Conservation (phyloP, 1,140 invertebrate genomes). For the Drosophila pachea region DNA sequence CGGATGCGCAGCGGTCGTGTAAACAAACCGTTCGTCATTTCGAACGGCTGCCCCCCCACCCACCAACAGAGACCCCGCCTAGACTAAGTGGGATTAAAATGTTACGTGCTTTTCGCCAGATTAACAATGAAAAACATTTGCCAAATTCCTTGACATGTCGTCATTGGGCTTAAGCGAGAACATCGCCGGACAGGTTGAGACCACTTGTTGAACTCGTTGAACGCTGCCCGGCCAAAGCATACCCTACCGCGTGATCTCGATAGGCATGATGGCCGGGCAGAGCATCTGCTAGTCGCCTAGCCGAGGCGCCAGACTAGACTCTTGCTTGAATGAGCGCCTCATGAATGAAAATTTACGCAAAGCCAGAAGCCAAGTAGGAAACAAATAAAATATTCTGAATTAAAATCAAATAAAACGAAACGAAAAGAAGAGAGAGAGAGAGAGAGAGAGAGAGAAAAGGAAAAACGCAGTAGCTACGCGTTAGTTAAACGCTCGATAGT, state of each 20-base stretch:
- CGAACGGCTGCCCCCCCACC: conserved; percentile 20
- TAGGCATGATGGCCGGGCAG: too few relatives aligned
- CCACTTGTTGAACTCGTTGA: not conserved
- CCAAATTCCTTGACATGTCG: conserved; percentile 15
- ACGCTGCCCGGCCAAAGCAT: too few relatives aligned
- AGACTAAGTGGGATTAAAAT: conserved; percentile 66
- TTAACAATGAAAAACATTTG: conserved; percentile 20
- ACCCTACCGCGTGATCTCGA: too few relatives aligned
- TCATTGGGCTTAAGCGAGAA: conserved; percentile 1
- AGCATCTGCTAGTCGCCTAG: conserved; percentile 5
- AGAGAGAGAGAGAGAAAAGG: too few relatives aligned
- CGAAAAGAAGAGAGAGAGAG: not conserved
- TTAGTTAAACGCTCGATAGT: conserved; percentile 55
- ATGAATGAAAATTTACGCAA: conserved; percentile 58
- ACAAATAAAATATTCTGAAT: too few relatives aligned
- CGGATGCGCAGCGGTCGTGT: conserved; percentile 39
- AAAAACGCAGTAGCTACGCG: conserved; percentile 28
- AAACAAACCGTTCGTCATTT: conserved; percentile 67
- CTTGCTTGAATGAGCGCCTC: conserved; percentile 7
- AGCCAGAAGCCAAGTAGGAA: conserved; percentile 3
- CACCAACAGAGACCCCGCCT: conserved; percentile 38
- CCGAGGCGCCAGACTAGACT: not conserved
- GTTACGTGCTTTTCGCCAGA: conserved; percentile 15
- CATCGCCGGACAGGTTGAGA: conserved; percentile 4
- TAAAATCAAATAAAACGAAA: conserved; percentile 1